These are phyloP conservation scores for Chalcis sispes DNA, from an alignment of 2,888 invertebrate genomes.

Conservation along the genomic window DNA sequence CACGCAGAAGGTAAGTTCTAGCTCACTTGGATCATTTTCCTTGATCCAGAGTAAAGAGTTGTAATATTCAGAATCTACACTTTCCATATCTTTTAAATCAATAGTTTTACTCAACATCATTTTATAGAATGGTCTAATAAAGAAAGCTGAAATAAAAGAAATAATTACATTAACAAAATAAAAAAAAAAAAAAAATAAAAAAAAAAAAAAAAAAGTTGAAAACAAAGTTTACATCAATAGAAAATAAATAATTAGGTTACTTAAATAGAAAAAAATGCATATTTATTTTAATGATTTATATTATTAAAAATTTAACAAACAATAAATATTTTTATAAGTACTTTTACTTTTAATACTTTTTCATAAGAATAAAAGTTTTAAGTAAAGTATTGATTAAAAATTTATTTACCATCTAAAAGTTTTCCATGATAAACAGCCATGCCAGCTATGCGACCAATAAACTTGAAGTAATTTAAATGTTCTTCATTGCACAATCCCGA, in stretches of 20 bases:
- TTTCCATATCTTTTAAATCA: conserved; percentile 98
- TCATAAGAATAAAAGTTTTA: not conserved
- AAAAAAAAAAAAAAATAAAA: not conserved
- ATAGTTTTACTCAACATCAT: conserved; percentile 99
- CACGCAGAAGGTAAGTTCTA: conserved; percentile 96
- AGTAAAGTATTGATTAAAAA: no score
- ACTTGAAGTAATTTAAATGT: conserved; percentile 98
- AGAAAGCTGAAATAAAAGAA: conserved; percentile 87
- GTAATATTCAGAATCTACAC: conserved; percentile 98
- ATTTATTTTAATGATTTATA: not conserved
- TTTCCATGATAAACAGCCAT: conserved; percentile 99
- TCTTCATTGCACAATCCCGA: conserved; percentile 99
- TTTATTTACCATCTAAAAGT: conserved; percentile 89
- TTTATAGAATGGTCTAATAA: conserved; percentile 99
- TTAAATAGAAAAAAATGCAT: no score
- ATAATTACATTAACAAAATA: not conserved
- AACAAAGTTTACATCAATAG: not conserved
- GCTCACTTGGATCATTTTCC: conserved; percentile 96
- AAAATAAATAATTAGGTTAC: not conserved
- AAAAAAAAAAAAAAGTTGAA: conserved; percentile 13
- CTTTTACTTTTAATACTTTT: not conserved
- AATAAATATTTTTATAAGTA: not conserved
- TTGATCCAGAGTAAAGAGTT: conserved; percentile 97
- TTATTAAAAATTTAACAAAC: conserved; percentile 9
- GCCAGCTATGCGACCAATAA: conserved; percentile 97